These are phyloP conservation scores for Indri indri DNA, from an alignment of 2,113 vertebrate genomes.

Conservation along the genomic window DNA sequence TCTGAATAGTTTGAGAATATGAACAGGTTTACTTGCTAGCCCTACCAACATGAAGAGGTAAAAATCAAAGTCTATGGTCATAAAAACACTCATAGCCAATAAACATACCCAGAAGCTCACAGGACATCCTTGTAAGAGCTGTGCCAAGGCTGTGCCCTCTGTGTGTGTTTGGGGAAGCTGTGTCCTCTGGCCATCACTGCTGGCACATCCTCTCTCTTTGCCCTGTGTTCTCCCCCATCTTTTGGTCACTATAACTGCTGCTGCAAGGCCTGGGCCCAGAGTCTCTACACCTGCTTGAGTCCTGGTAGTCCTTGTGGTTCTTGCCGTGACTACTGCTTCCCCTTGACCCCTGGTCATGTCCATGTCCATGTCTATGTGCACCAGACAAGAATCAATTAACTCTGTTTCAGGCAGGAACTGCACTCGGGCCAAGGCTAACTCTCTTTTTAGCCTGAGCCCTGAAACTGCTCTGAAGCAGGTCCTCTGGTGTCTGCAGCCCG, in stretches of 20 bases:
- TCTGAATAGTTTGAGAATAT: background rate
- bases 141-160: background rate
- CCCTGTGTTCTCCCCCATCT: background rate
- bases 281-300: background rate
- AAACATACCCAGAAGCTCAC: background rate
- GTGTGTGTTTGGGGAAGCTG: too few species aligned
- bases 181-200: too few species aligned
- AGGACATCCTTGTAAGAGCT: background rate
- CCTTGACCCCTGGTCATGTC: background rate
- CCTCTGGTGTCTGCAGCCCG: background rate
- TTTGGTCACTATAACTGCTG: background rate
- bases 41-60: background rate
- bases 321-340: background rate
- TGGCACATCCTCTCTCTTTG: background rate
- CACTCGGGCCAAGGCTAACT: background rate
- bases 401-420: background rate
- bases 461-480: background rate
- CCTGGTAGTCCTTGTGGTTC: background rate
- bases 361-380: background rate
- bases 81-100: background rate
- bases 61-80: background rate
- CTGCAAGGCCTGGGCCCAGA: background rate
- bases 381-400: background rate
- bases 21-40: background rate
- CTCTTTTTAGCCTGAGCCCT: background rate